These are phyloP conservation scores for Meteorus cinctellus DNA, from an alignment of 2,888 invertebrate species.

Conservation along the genomic window DNA sequence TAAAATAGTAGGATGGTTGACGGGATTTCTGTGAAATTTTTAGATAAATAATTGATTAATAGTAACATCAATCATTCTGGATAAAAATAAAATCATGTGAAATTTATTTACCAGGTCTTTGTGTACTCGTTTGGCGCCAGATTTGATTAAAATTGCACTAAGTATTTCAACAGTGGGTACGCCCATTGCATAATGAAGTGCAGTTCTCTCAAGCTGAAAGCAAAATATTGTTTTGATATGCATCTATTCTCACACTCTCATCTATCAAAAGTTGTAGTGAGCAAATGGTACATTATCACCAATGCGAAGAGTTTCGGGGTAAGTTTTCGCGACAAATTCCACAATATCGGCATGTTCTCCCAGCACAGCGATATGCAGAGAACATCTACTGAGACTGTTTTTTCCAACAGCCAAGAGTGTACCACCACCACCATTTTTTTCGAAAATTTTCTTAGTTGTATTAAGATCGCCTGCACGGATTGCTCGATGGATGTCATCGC, in stretches of 20 bases:
- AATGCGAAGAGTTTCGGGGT: constrained; percentile 82
- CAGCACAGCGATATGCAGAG: constrained; percentile 90
- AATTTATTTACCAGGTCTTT: constrained; percentile 81
- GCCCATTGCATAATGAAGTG: constrained; percentile 94
- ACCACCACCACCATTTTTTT: constrained; percentile 75
- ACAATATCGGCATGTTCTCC: constrained; percentile 89
- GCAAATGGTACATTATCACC: constrained; percentile 86
- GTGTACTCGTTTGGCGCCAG: constrained; percentile 87
- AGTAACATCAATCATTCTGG: not conserved
- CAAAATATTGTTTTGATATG: constrained; percentile 25
- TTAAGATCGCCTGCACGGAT: constrained; percentile 80
- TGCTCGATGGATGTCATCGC: constrained; percentile 85
- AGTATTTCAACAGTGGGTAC: constrained; percentile 87
- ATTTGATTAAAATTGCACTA: constrained; percentile 86
- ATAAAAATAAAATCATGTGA: not conserved
- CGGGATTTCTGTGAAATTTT: constrained; percentile 80
- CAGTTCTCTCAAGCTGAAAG: constrained; percentile 87
- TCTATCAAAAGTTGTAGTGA: constrained; percentile 5
- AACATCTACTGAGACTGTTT: constrained; percentile 83
- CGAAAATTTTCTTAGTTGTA: constrained; percentile 76
- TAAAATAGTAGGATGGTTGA: constrained; percentile 93
- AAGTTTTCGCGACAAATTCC: constrained; percentile 82
- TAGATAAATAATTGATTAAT: constrained; percentile 20
- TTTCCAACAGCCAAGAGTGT: constrained; percentile 77
- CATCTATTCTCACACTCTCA: not conserved